Conservation (phyloP, 2,888 invertebrate species). For the Luffia ferchaultella region DNA sequence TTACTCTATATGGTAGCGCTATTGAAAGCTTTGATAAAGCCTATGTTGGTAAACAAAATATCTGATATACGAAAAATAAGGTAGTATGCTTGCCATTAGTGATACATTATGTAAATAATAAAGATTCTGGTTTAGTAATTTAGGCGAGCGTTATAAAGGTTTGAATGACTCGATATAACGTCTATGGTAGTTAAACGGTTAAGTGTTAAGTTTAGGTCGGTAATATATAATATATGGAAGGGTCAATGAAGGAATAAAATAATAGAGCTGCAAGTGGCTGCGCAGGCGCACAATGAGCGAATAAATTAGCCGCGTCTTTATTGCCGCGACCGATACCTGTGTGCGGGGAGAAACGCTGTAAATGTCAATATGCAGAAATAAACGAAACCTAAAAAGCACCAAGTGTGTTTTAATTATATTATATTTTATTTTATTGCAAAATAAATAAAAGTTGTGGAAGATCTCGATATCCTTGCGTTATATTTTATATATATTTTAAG, state of each 20-base stretch:
- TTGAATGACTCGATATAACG: background rate
- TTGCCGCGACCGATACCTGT: constrained; percentile 1
- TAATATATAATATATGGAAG: background rate
- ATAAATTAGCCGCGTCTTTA: constrained; percentile 22
- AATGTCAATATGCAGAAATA: background rate
- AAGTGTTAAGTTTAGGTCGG: no score
- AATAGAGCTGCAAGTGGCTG: constrained; percentile 11
- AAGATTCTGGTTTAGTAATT: background rate
- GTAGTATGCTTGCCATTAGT: background rate
- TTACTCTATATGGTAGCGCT: no score
- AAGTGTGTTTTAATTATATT: no score
- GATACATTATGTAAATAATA: background rate
- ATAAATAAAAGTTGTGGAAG: background rate
- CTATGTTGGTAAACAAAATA: background rate
- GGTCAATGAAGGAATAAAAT: background rate
- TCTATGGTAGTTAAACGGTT: background rate
- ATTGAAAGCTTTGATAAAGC: background rate
- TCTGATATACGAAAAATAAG: background rate
- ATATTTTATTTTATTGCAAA: background rate
- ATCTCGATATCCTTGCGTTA: background rate
- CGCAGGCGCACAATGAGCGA: constrained; percentile 21
- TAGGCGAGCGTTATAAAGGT: background rate
- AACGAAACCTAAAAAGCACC: no score
- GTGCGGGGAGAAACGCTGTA: background rate
- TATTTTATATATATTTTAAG: background rate